Percentiles rank a stretch among this genome's conserved stretches.
Conservation (phyloP, 2,113 vertebrate genomes). For the Numida meleagris region DNA sequence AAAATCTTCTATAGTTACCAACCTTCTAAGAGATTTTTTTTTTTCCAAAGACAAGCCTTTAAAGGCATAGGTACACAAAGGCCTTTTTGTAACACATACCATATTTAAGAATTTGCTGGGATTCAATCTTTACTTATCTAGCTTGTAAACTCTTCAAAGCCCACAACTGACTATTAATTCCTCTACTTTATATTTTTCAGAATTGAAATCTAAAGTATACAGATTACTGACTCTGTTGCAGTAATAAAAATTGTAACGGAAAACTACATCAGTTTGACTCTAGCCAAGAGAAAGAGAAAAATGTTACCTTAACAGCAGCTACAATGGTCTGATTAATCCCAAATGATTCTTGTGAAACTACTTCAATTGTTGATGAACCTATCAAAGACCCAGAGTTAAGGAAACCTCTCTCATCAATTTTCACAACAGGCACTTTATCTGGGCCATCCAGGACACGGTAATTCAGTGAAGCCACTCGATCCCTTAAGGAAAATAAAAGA, state of each 20-base stretch:
- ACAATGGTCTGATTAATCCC: slow-evolving; percentile 81
- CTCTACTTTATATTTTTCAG: not conserved
- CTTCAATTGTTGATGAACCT: slow-evolving; percentile 84
- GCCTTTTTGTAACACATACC: not conserved
- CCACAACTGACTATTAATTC: not conserved
- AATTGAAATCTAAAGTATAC: not conserved
- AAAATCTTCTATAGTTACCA: not conserved
- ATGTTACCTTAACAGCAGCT: slow-evolving; percentile 77
- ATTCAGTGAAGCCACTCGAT: slow-evolving; percentile 81
- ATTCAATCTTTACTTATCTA: not conserved
- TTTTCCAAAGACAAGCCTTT: not conserved
- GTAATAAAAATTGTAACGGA: not conserved
- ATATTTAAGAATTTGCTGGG: not conserved
- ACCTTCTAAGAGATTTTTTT: not conserved
- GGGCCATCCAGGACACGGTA: slow-evolving; percentile 86
- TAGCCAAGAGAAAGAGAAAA: not conserved
- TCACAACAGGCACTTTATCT: slow-evolving; percentile 81
- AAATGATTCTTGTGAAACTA: slow-evolving; percentile 87
- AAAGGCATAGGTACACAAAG: not conserved
- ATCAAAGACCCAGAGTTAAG: slow-evolving; percentile 84
- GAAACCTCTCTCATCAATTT: slow-evolving; percentile 86
- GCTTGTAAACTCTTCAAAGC: not conserved
- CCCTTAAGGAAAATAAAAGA: slow-evolving; percentile 74
- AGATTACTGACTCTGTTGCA: not conserved
- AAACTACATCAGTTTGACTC: not conserved